Base-by-base conservation (phyloP, 1,140 invertebrate species). In the Neodiprion virginianus region DNA sequence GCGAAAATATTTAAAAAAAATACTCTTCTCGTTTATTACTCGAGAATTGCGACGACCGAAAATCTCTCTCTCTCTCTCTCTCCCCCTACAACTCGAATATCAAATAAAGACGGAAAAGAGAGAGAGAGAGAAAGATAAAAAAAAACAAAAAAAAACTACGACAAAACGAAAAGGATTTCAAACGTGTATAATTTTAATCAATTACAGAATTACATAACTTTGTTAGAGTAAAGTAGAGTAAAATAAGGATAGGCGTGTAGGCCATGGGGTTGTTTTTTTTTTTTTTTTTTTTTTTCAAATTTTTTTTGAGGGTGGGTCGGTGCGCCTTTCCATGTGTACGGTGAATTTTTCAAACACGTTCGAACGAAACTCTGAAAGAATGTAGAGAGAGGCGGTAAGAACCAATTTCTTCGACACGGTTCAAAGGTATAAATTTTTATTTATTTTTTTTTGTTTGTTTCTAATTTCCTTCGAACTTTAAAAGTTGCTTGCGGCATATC, bases 241-340 rank as follows among this genome's bases (percentile, higher is more conserved):
- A 17, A 66, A 61, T 40, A 40, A 76, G 75, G 71, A 72, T 72
- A 82, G 79, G 78, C 84, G 80, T 80, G 80, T 84, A 83, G 84
- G 85, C 84, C 84, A 87, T 87, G 84, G 86, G 86, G 84, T 81
- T 78, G 14, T 67, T 2, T 4, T 40, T 40, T 40, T 5, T 40
- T 40, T 40, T 40, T 40, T 40, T 67, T 2, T 40, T 40, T 40
- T 40, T 5, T 40, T 40, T 40, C 17, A 21, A 21, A 21, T 2
- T 1, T 40, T 40, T 40, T 0, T 40, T 40, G 1, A 1, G 28
- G 28, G 66, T 17, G 86, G 87, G 81, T 88, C 87, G 87, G 86
- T 87, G 87, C 86, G 87, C 84, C 82, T 69, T 40, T 28, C 14
- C 12, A 21, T 1, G 17, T 21, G 17, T 21, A 21, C 17, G 17